phyloP scores from a whole-genome alignment of 2,113 vertebrate species.

The Stigmatopora nigra region DNA sequence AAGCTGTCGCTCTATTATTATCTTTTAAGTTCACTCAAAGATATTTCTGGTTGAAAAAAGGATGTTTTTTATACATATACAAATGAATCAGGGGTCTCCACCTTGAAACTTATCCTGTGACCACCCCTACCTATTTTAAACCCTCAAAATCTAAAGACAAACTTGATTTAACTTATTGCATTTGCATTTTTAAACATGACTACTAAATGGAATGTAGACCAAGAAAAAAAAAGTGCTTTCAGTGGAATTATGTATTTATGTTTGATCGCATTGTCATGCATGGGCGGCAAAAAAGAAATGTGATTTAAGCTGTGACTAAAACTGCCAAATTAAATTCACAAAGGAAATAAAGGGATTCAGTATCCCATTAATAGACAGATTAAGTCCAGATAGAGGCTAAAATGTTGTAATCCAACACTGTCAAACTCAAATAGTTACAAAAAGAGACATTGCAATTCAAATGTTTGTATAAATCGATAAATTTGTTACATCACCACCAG shows the following conservation, averaged over 20 bases:
- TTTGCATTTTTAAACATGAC: neutral
- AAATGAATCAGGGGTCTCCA: constrained; percentile 45
- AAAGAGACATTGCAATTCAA: neutral
- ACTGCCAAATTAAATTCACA: neutral
- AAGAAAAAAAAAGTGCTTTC: neutral
- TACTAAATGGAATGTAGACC: neutral
- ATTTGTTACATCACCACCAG: neutral
- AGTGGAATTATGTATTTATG: neutral
- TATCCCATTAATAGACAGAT: neutral
- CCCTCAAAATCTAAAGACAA: constrained; percentile 42
- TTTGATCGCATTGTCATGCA: neutral
- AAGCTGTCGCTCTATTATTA: constrained; percentile 30
- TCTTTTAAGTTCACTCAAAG: constrained; percentile 46
- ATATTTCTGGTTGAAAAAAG: constrained; percentile 54
- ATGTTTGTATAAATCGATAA: neutral
- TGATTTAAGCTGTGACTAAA: too few relatives aligned
- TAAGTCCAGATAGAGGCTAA: neutral
- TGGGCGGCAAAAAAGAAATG: neutral
- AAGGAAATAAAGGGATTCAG: neutral
- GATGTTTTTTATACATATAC: constrained; percentile 23
- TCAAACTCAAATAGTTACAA: neutral
- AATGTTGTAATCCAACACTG: neutral
- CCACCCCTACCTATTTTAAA: constrained; percentile 27
- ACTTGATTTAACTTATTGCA: neutral
- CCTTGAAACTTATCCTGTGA: too few relatives aligned